Base-by-base conservation (phyloP, 2,113 vertebrate genomes). In the Saccopteryx leptura region DNA sequence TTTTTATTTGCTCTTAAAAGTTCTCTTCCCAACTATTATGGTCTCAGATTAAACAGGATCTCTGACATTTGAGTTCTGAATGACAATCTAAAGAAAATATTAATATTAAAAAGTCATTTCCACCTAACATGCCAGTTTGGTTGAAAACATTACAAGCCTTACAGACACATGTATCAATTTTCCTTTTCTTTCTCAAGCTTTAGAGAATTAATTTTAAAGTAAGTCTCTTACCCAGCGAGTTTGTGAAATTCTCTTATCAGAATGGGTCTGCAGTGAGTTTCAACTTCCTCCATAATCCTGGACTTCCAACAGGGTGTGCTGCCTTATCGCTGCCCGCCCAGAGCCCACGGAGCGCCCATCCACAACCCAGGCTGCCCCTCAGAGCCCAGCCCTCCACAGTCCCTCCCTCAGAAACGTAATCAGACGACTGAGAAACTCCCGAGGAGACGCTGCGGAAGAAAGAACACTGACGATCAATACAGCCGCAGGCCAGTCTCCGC, bases 71-170 rank as follows among this genome's bases (percentile, higher is more conserved):
- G 61, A 86, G 31, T 66, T 95, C 2, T 68, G 24, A 93, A 90
- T 28, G 68, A 90, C 86, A 81, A 76, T 61, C 76, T 87, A 33
- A 85, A 74, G 50, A 31, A 85, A 94, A 89, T 26, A 10, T 33
- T n/a, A 46, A 84, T 21, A 66, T 52, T 69, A 72, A 78, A 90
- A 52, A 76, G 68, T 80, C 12, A 66, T 61, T 91, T 95, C 50
- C 26, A 90, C 24, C 89, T 78, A 65, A 85, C 72, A 89, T 88
- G 28, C 28, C 56, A 82, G 33, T n/a, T 78, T 88, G n/a, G 52
- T 72, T 81, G 75, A 87, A 76, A 91, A 78, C 54, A 39, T 85
- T 39, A 33, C 7, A 28, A 93, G 54, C 72, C 14, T 31, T 18
- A 68, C 13, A 17, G 21, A 75, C 31, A 13, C 13, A 31, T 18